These are phyloP conservation scores for Tyrophagus putrescentiae DNA, from an alignment of 1,140 invertebrate genomes.

Conservation along the genomic window DNA sequence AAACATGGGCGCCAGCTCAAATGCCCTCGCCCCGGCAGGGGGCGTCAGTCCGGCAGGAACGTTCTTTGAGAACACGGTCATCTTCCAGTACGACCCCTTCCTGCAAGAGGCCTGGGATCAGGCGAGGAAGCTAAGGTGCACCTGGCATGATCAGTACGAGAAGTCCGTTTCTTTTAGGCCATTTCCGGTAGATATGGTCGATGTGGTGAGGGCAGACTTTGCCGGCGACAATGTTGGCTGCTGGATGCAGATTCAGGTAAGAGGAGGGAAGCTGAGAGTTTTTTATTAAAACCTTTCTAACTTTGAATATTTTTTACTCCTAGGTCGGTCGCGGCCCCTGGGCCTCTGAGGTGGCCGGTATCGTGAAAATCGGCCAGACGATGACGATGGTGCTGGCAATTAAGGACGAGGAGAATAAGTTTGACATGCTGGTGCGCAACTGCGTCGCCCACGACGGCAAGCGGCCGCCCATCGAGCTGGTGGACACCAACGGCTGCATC, in stretches of 20 bases:
- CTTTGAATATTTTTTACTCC: constrained; percentile 18
- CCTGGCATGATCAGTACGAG: constrained; percentile 88
- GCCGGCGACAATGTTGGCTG: constrained; percentile 86
- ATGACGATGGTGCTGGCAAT: constrained; percentile 91
- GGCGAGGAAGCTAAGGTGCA: constrained; percentile 73
- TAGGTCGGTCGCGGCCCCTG: constrained; percentile 49
- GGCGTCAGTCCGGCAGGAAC: constrained; percentile 68
- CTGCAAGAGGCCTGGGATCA: constrained; percentile 94
- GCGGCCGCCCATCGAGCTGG: constrained; percentile 72
- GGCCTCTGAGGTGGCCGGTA: constrained; percentile 81
- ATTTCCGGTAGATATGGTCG: constrained; percentile 86
- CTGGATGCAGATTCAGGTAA: constrained; percentile 42
- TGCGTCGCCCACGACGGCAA: constrained; percentile 86
- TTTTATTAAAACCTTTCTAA: constrained; percentile 34
- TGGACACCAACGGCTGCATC: constrained; percentile 78
- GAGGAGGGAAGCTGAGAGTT: constrained; percentile 80
- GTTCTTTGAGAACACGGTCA: constrained; percentile 85
- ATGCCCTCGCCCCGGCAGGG: not conserved
- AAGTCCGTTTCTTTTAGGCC: constrained; percentile 84
- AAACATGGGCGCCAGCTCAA: constrained; percentile 39
- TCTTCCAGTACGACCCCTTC: constrained; percentile 82
- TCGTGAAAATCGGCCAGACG: constrained; percentile 84
- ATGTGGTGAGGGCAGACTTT: constrained; percentile 79
- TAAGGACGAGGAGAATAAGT: constrained; percentile 86
- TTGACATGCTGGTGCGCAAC: constrained; percentile 82